Evolutionary conservation across 1,140 invertebrate genomes (phyloP), one percentile per base, ranked within the genome.

Genomic region (Radopholus similis): DNA sequence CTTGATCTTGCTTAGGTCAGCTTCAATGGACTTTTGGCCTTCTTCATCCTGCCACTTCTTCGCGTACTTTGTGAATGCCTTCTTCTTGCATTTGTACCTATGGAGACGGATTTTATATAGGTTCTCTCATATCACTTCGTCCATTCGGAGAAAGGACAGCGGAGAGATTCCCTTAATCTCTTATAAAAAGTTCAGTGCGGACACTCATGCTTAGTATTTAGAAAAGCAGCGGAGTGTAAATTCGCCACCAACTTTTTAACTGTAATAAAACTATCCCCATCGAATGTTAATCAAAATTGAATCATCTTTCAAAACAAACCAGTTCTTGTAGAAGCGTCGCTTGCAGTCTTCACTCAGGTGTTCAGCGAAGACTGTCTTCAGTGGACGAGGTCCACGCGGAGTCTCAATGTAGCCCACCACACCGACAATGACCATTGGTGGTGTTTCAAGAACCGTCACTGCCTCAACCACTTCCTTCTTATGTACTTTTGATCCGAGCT

Each of bases 41-140:
- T 91, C 87, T 75, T 92, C 89, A 87, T 97, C 95, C 78, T 91
- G 89, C 95, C 95, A 99, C 84, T 97, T 98, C 87, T 97, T 97
- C 81, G 91, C 90, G 63, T 91, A 89, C 85, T 98, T 98, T 67
- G 93, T 93, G 85, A 98, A 99, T 75, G 96, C 96, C 91, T 97
- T 97, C 92, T 97, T 98, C 89, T 98, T 97, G 83, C 91, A 95
- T 85, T 94, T 93, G 86, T 95, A 97, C 96, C 95, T 98, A n/a
- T n/a, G 74, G 38, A 76, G 23, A 66, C 44, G 21, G n/a, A 75
- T 65, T 59, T 62, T 32, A 60, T 55, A 42, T 69, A 62, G 21
- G 9, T 44, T 72, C 73, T 68, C 67, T 81, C 77, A 79, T 79
- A 57, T 67, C 76, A 74, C 54, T 62, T 54, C 21, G 21, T 11